phyloP scores from a whole-genome alignment of 2,797 vertebrate genomes.

The Labeo calbasu region DNA sequence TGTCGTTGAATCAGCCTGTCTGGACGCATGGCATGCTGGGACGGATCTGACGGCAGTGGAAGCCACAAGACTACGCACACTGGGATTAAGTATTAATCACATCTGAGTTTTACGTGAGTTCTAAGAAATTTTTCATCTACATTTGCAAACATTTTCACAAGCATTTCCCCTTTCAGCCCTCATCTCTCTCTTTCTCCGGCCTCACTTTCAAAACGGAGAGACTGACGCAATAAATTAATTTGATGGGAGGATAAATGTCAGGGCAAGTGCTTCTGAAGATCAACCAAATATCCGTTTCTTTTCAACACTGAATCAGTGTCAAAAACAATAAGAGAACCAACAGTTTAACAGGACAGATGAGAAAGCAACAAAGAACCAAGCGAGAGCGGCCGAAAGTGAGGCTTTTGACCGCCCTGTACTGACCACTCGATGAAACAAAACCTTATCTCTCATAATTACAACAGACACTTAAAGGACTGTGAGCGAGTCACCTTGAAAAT shows the following conservation, averaged over 20 bases:
- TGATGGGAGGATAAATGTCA: slow-evolving; percentile 75
- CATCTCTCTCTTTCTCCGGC: not conserved
- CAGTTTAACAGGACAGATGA: slow-evolving; percentile 24
- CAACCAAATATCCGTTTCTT: slow-evolving; percentile 68
- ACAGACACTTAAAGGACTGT: not conserved
- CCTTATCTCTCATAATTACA: not conserved
- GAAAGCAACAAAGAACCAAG: not conserved
- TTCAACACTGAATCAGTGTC: slow-evolving; percentile 63
- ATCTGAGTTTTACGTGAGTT: slow-evolving; percentile 59
- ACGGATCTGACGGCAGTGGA: slow-evolving; percentile 7
- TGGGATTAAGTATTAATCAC: slow-evolving; percentile 57
- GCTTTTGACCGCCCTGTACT: slow-evolving; percentile 22
- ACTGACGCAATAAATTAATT: slow-evolving; percentile 70
- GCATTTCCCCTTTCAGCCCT: not conserved
- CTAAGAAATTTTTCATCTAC: slow-evolving; percentile 62
- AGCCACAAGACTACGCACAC: slow-evolving; percentile 34
- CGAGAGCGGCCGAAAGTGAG: not conserved
- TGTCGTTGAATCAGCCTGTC: not conserved
- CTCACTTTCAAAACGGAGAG: slow-evolving; percentile 60
- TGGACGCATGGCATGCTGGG: not conserved
- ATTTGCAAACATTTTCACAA: slow-evolving; percentile 44
- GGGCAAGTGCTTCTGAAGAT: slow-evolving; percentile 68
- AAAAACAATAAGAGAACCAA: slow-evolving; percentile 41
- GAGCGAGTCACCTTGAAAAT: not conserved
- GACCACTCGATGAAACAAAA: slow-evolving; percentile 11